Evolutionary conservation across 1,140 invertebrate species (phyloP).

Genomic region (Drosophila nigrodunni): DNA sequence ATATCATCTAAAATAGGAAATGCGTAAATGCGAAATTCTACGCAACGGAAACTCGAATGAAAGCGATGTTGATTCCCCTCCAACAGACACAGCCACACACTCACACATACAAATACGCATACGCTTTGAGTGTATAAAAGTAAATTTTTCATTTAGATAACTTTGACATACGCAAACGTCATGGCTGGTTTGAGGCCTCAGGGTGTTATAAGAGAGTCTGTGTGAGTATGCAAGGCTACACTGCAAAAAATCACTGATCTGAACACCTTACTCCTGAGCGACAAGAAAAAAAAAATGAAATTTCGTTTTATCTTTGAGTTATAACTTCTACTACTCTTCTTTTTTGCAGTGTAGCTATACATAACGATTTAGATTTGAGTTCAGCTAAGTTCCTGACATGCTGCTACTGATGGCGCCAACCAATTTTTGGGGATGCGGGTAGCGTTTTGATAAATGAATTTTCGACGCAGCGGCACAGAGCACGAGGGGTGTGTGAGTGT

Average conservation of each 20-base stretch:
- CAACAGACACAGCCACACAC: conserved; percentile 14
- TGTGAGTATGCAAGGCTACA: conserved; percentile 8
- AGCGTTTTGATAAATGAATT: conserved; percentile 81
- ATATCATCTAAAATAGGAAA: conserved; percentile 83
- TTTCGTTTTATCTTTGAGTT: too few relatives aligned
- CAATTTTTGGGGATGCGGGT: conserved; percentile 74
- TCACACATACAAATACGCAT: conserved; percentile 13
- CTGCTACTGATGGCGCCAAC: conserved; percentile 74
- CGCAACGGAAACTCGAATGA: conserved; percentile 78
- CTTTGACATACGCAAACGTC: conserved; percentile 83
- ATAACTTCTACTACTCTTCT: too few relatives aligned
- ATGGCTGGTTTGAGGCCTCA: conserved; percentile 45
- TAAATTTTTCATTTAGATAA: conserved; percentile 83
- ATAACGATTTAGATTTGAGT: conserved; percentile 76
- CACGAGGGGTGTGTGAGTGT: background rate
- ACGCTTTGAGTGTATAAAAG: conserved; percentile 68
- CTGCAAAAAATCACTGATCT: too few relatives aligned
- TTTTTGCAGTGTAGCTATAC: conserved; percentile 36
- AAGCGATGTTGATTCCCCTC: conserved; percentile 65
- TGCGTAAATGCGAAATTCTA: conserved; percentile 82
- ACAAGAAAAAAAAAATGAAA: too few relatives aligned
- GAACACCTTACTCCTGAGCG: too few relatives aligned
- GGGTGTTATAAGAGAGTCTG: conserved; percentile 21
- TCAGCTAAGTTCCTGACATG: conserved; percentile 66
- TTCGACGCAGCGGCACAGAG: conserved; percentile 37